Evolutionary conservation across 2,113 vertebrate species (phyloP).

Genomic region (Rutilus rutilus): DNA sequence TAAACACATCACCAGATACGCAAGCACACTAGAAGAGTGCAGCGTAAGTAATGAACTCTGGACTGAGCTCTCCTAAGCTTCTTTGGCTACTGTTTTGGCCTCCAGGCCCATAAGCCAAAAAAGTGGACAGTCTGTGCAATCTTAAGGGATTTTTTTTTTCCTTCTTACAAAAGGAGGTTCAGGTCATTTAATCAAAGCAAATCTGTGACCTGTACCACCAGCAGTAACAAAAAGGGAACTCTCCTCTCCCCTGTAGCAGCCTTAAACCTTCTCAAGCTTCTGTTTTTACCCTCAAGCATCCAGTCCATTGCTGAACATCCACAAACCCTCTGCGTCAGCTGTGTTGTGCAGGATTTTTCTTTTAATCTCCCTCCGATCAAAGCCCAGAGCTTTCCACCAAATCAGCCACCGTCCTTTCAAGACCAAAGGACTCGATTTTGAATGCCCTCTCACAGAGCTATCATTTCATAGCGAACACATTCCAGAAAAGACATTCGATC

Average conservation of each 20-base stretch:
- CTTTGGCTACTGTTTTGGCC: slow-evolving; percentile 56
- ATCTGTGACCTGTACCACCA: slow-evolving; percentile 18
- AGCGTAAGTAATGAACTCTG: neutral
- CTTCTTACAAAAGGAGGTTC: slow-evolving; percentile 14
- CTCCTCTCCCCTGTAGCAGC: slow-evolving; percentile 26
- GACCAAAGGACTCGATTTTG: slow-evolving; percentile 27
- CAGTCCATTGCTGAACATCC: neutral
- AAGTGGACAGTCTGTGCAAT: slow-evolving; percentile 67
- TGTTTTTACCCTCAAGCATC: neutral
- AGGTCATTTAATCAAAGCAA: slow-evolving; percentile 29
- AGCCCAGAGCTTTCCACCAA: neutral
- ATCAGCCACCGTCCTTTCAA: neutral
- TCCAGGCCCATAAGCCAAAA: slow-evolving; percentile 57
- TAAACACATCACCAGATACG: slow-evolving; percentile 24
- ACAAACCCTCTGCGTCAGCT: neutral
- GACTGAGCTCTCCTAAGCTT: slow-evolving; percentile 36
- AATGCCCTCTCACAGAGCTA: neutral
- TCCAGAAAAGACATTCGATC: neutral
- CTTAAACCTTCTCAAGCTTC: slow-evolving; percentile 7
- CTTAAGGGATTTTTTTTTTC: slow-evolving; percentile 65
- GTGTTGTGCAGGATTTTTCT: neutral
- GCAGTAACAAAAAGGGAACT: slow-evolving; percentile 18
- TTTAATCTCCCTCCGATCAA: neutral
- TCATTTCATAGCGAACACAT: slow-evolving; percentile 10
- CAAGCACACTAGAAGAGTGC: slow-evolving; percentile 20